Evolutionary conservation across 2,113 vertebrate genomes (phyloP), one percentile per base, ranked within the genome.

Genomic region (Cyanoramphus novaezelandiae): DNA sequence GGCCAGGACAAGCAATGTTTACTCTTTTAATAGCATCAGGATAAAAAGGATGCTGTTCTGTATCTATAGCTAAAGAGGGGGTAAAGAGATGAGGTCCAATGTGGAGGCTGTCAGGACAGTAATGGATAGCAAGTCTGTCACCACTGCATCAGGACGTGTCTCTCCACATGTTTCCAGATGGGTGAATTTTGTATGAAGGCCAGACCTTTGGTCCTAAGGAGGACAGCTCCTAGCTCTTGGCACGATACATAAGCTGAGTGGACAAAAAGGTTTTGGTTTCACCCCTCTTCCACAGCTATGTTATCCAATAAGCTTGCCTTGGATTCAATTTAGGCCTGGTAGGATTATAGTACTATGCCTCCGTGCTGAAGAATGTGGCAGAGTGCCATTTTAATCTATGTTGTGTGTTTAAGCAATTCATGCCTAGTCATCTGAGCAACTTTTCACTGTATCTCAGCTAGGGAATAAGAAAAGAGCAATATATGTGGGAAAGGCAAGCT

Each of bases 351-450:
- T 29, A 21, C 50, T 86, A 25, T 69, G 71, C 31, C 53, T 92
- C 82, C 90, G 82, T 90, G 71, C 63, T 90, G 41, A 74, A 65
- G 53, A 81, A 59, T 41, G 25, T 90, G 96, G 92, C 85, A 81
- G 18, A 86, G 83, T 93, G 95, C 75, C 85, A 88, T 90, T 96
- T 96, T 79, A 92, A 76, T 94, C 68, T 86, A 6, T 57, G 57
- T 39, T 59, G 25, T 60, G 13, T 80, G 59, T 92, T 71, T 83
- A 67, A 86, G 79, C 68, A 59, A 74, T 93, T 83, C 60, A 77
- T 86, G 67, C 63, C 41, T 80, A 50, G 68, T 91, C 85, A 37
- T 80, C 60, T 81, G 72, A 64, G 47, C 52, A 75, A 68, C 44
- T 77, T 76, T 63, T 82, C 71, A 68, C 33, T 2, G 0, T 52